phyloP scores from a whole-genome alignment of 2,797 vertebrate species.

The Nothura maculosa region DNA sequence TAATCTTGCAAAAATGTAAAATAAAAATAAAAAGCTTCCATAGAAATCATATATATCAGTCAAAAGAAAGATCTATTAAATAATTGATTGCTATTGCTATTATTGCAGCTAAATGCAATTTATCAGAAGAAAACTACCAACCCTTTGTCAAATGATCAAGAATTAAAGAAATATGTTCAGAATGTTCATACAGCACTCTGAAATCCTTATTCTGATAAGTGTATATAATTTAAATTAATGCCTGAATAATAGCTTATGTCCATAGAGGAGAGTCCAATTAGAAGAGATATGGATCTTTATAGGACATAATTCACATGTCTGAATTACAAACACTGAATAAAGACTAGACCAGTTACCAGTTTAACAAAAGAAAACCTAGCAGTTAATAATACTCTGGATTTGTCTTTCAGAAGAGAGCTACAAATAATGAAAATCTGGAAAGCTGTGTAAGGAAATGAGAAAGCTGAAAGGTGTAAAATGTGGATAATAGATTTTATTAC shows the following conservation, averaged over 20 bases:
- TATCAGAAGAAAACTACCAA: not conserved
- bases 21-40: not conserved
- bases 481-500: not conserved
- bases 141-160: not conserved
- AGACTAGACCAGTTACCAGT: not conserved
- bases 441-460: not conserved
- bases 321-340: not conserved
- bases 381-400: not conserved
- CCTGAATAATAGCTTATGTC: not conserved
- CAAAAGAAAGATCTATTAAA: not conserved
- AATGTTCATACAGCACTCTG: not conserved
- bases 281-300: not conserved
- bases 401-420: not conserved
- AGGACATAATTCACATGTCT: not conserved
- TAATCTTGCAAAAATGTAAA: not conserved
- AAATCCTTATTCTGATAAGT: not conserved
- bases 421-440: not conserved
- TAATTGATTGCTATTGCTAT: not conserved
- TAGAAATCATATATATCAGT: not conserved
- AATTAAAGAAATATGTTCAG: not conserved
- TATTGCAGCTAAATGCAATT: not conserved
- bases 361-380: not conserved
- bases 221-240: not conserved
- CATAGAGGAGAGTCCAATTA: conserved; percentile 16
- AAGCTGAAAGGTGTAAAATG: not conserved